These are phyloP conservation scores for Drosophila kurseongensis DNA, from an alignment of 1,140 invertebrate species.

Conservation along the genomic window DNA sequence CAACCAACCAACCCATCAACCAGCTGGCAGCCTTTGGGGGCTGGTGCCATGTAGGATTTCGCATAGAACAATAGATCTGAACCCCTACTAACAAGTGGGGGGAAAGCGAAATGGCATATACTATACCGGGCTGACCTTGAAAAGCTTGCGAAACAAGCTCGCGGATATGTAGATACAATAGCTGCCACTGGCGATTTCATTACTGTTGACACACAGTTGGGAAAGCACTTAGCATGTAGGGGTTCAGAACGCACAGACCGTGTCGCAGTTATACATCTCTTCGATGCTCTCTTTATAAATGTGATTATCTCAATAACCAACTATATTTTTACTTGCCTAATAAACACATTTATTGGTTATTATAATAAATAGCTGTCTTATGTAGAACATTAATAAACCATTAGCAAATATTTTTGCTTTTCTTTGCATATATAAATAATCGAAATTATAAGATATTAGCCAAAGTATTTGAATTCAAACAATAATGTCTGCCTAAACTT, in stretches of 20 bases:
- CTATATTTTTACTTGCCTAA: no score
- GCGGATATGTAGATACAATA: constrained; percentile 45
- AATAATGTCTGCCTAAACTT: no score
- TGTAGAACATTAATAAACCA: no score
- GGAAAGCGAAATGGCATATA: constrained; percentile 50
- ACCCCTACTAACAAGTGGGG: constrained; percentile 37
- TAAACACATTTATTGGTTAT: no score
- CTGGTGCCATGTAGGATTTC: constrained; percentile 51
- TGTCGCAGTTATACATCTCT: neutral
- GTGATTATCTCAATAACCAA: no score
- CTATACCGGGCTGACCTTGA: constrained; percentile 45
- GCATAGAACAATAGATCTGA: constrained; percentile 42
- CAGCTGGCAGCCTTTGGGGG: constrained; percentile 31
- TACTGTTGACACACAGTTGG: constrained; percentile 52
- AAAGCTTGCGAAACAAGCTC: constrained; percentile 55
- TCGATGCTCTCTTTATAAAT: no score
- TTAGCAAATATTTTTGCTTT: no score
- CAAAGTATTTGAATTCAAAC: neutral
- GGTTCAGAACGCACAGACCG: constrained; percentile 16
- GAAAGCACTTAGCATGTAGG: constrained; percentile 39
- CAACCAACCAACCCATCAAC: neutral
- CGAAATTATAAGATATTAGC: no score
- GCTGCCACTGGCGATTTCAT: constrained; percentile 29
- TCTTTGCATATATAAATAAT: no score
- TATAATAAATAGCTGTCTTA: no score